Evolutionary conservation across 2,797 vertebrate genomes (phyloP).

Genomic region (Stomatorhinus walkeri): DNA sequence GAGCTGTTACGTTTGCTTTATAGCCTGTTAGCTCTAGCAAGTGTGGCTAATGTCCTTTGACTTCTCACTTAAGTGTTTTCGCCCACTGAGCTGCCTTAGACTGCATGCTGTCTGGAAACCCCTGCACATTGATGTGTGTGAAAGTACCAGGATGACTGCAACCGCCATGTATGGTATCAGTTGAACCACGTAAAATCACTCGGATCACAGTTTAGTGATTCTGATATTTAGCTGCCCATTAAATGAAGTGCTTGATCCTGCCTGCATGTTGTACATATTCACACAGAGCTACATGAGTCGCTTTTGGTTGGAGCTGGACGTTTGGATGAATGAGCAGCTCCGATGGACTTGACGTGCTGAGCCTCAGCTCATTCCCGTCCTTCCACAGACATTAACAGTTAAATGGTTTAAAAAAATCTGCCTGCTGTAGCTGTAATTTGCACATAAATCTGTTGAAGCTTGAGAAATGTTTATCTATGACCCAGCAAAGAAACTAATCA

Average conservation of each 20-base stretch:
- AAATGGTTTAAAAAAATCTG: not conserved
- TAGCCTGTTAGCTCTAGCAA: not conserved
- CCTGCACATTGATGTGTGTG: not conserved
- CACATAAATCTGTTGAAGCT: not conserved
- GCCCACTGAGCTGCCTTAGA: not conserved
- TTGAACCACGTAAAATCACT: not conserved
- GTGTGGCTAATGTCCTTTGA: not conserved
- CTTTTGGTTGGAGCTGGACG: not conserved
- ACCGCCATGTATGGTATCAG: not conserved
- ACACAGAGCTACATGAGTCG: not conserved
- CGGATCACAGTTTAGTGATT: not conserved
- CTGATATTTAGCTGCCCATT: not conserved
- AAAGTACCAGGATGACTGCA: not conserved
- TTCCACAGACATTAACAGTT: not conserved
- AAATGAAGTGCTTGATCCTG: not conserved
- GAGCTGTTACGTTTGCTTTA: not conserved
- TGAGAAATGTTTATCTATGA: not conserved
- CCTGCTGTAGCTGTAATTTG: not conserved
- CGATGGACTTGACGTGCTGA: not conserved
- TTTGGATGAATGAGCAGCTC: not conserved
- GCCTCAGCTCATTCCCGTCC: not conserved
- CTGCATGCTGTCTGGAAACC: not conserved
- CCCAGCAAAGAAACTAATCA: slow-evolving; percentile 42
- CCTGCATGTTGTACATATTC: not conserved
- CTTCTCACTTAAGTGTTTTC: not conserved